Evolutionary conservation across 2,113 vertebrate species (phyloP).

Genomic region (Malurus melanocephalus): DNA sequence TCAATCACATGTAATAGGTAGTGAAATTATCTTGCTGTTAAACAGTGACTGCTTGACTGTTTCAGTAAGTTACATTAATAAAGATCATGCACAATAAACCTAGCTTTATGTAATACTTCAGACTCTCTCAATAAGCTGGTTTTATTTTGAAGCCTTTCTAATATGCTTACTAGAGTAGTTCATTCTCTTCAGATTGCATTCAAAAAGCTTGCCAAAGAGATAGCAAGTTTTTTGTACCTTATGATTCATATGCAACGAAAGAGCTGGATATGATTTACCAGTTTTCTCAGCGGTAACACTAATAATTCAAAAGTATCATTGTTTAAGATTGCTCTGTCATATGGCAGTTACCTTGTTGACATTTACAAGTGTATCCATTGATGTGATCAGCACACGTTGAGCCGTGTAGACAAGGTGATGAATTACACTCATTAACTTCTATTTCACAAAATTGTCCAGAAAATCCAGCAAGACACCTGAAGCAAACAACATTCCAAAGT

Average conservation of each 20-base stretch:
- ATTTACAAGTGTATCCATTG: slow-evolving; percentile 82
- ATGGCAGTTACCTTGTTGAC: slow-evolving; percentile 69
- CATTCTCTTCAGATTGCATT: neutral
- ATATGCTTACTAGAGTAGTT: neutral
- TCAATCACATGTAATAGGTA: neutral
- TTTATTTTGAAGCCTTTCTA: neutral
- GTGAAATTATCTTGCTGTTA: neutral
- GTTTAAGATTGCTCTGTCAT: neutral
- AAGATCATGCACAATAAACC: neutral
- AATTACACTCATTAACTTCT: slow-evolving; percentile 81
- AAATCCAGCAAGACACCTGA: slow-evolving; percentile 67
- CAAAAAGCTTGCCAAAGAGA: neutral
- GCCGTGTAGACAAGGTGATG: slow-evolving; percentile 78
- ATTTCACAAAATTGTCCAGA: slow-evolving; percentile 66
- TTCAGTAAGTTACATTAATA: neutral
- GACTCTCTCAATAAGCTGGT: neutral
- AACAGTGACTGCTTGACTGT: neutral
- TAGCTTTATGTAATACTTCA: neutral
- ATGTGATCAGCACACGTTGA: slow-evolving; percentile 81
- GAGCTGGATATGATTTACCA: neutral
- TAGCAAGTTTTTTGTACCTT: neutral
- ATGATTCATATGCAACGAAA: neutral
- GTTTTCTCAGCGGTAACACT: neutral
- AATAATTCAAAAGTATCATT: neutral
- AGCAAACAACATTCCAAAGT: neutral